Evolutionary conservation across 2,888 invertebrate species (phyloP).

Genomic region (Antheraea assamensis): DNA sequence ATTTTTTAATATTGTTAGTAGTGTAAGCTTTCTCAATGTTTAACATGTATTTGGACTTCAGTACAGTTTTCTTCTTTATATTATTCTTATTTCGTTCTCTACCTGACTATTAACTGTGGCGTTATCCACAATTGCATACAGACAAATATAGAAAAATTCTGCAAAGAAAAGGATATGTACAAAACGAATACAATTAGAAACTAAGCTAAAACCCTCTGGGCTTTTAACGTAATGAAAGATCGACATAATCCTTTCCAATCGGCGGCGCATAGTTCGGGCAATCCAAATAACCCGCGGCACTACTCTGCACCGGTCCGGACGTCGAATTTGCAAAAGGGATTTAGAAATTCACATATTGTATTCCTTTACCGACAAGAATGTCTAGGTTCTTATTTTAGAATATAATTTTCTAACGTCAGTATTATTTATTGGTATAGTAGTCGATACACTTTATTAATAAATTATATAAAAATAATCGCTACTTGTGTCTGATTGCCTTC

Average conservation of each 20-base stretch:
- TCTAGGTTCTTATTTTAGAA: neutral
- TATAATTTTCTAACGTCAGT: too few relatives aligned
- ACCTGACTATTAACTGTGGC: too few relatives aligned
- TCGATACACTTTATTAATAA: too few relatives aligned
- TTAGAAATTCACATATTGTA: conserved; percentile 55
- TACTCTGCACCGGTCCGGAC: conserved; percentile 33
- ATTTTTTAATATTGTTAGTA: too few relatives aligned
- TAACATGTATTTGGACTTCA: too few relatives aligned
- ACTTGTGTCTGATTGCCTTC: too few relatives aligned
- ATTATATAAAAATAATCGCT: too few relatives aligned
- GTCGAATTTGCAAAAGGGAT: conserved; percentile 57
- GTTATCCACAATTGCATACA: neutral
- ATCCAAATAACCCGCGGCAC: conserved; percentile 64
- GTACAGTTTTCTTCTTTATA: too few relatives aligned
- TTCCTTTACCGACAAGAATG: conserved; percentile 27
- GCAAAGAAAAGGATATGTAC: neutral
- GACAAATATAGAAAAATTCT: neutral
- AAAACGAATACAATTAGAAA: conserved; percentile 11
- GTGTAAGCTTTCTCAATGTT: too few relatives aligned
- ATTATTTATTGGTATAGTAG: too few relatives aligned
- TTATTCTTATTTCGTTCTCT: too few relatives aligned
- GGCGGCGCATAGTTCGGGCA: conserved; percentile 47
- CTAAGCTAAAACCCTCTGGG: conserved; percentile 9
- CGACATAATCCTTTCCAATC: conserved; percentile 58
- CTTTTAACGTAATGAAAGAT: conserved; percentile 64